Evolutionary conservation across 2,888 invertebrate genomes (phyloP), one percentile per base, ranked within the genome.

Genomic region (Agrilus mali): DNA sequence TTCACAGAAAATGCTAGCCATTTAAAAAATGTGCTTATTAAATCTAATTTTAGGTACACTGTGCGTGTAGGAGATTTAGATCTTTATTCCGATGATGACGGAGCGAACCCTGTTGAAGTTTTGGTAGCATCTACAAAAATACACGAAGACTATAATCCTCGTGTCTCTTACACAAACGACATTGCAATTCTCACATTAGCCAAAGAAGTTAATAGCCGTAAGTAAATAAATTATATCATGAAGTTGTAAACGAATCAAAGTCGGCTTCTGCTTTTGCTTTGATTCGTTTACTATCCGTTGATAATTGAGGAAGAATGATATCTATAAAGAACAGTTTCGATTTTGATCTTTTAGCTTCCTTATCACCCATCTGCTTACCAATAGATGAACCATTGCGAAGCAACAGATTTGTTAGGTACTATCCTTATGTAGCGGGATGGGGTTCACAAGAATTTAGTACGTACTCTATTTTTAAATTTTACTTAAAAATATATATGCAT

Each of bases 351-450:
- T 20, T 65, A 87, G 87, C 67, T 17, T 60, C 71, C 32, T 77
- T 88, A 42, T 71, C 67, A 48, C 85, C 86, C 0, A 80, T 89
- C 49, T 90, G 90, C 60, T 67, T 90, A 37, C 90, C 90, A 0
- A 60, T 69, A 12, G 63, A 68, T 8, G 62, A 67, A 0, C 69
- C 73, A 4, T 56, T 81, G 35, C 67, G 75, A 36, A 60, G 69
- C 0, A 72, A 67, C 37, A 68, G 66, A 12, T 81, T 73, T 54
- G 77, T 70, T 16, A 70, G 70, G 53, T 71, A 71, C 45, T 71
- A 67, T 48, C 84, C 85, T 0, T 77, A 82, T 55, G 74, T 90
- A 4, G 86, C 85, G 17, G 92, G 92, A 15, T 92, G 89, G 88
- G 92, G 92, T 12, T 72, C 84, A 7, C 65, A 77, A 0, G 63